Conservation (phyloP, 2,888 invertebrate genomes). For the Molanna angustata region DNA sequence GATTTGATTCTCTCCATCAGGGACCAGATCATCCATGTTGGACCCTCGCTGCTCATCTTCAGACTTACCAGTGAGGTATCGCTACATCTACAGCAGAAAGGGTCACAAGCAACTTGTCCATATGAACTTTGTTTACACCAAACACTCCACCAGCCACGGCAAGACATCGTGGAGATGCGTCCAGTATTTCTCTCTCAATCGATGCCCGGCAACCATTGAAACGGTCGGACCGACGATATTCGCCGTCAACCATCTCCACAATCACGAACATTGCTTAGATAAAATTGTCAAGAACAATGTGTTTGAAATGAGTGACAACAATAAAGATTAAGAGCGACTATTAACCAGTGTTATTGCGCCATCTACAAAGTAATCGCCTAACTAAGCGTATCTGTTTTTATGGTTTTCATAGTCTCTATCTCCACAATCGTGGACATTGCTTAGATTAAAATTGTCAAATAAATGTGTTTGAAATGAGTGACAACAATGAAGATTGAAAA, state of each 20-base stretch:
- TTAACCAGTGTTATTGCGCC: neutral
- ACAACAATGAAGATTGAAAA: neutral
- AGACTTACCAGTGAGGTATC: slow-evolving; percentile 46
- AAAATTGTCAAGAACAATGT: slow-evolving; percentile 50
- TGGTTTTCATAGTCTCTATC: neutral
- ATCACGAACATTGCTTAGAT: slow-evolving; percentile 52
- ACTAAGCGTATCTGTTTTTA: neutral
- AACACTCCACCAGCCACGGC: slow-evolving; percentile 54
- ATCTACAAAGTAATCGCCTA: neutral
- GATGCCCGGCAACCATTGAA: slow-evolving; percentile 54
- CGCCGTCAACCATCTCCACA: slow-evolving; percentile 52
- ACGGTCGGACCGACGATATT: slow-evolving; percentile 53
- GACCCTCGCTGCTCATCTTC: slow-evolving; percentile 36
- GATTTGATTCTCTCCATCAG: slow-evolving; percentile 36
- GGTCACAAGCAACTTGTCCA: slow-evolving; percentile 55
- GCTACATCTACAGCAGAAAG: slow-evolving; percentile 54
- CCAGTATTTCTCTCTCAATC: slow-evolving; percentile 53
- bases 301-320: slow-evolving; percentile 48
- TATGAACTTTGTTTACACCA: slow-evolving; percentile 55
- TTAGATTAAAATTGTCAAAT: neutral
- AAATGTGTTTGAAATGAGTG: neutral
- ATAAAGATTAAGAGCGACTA: slow-evolving; percentile 14
- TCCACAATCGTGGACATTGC: neutral
- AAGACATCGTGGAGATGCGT: slow-evolving; percentile 56
- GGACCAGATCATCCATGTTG: slow-evolving; percentile 50